These are phyloP conservation scores for Ariopsis seemanni DNA, from an alignment of 2,113 vertebrate species.

Conservation along the genomic window DNA sequence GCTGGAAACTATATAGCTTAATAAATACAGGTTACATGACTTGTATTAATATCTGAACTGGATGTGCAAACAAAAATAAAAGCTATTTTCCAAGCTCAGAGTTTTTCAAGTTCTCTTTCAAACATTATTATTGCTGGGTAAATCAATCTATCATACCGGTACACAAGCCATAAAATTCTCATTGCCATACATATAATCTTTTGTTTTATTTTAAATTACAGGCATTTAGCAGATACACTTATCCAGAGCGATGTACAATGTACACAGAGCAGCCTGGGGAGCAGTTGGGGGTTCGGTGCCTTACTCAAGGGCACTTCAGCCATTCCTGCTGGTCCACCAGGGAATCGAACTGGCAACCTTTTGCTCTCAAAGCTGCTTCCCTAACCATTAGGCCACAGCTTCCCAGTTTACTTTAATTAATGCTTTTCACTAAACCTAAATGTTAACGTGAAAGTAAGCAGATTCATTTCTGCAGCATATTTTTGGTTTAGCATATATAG, in stretches of 20 bases:
- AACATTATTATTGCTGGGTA: too few species aligned
- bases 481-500: neutral
- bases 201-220: neutral
- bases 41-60: neutral
- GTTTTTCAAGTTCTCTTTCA: too few species aligned
- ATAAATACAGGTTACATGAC: neutral
- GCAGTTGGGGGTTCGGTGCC: too few species aligned
- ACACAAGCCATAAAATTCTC: too few species aligned
- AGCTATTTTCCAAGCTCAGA: neutral
- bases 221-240: too few species aligned
- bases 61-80: neutral
- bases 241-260: too few species aligned
- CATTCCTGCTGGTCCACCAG: too few species aligned
- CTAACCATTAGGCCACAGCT: too few species aligned
- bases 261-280: too few species aligned
- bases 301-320: too few species aligned
- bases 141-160: neutral
- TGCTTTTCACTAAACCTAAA: neutral
- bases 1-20: neutral
- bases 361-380: too few species aligned
- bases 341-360: too few species aligned
- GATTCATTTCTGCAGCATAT: neutral
- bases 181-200: neutral
- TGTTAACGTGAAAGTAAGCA: neutral
- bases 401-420: neutral